These are phyloP conservation scores for Ambastaia sidthimunki DNA, from an alignment of 2,797 vertebrate genomes.

Conservation along the genomic window DNA sequence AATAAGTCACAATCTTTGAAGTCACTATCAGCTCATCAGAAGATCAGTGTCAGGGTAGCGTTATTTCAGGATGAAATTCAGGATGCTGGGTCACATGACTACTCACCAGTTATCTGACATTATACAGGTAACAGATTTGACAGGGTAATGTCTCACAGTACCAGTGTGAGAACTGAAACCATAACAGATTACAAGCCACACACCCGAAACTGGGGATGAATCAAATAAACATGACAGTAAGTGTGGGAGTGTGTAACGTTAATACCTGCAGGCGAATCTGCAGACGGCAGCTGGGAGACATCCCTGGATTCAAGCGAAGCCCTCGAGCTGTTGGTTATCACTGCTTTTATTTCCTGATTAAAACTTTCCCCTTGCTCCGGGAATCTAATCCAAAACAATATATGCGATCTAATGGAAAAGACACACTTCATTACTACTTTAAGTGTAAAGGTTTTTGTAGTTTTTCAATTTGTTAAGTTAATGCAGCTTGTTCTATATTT, in stretches of 20 bases:
- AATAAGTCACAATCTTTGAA: slow-evolving; percentile 58
- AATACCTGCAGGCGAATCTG: slow-evolving; percentile 67
- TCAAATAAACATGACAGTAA: slow-evolving; percentile 58
- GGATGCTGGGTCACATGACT: slow-evolving; percentile 26
- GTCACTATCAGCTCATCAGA: slow-evolving; percentile 61
- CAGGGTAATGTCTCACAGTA: slow-evolving; percentile 8
- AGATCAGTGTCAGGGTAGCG: not conserved
- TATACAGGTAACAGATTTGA: slow-evolving; percentile 24
- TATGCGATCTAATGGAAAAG: not conserved
- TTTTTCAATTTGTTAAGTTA: too few relatives aligned
- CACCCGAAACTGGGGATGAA: slow-evolving; percentile 58
- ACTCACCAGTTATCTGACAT: slow-evolving; percentile 15
- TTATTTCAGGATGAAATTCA: not conserved
- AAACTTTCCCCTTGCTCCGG: not conserved
- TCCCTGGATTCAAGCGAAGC: slow-evolving; percentile 57
- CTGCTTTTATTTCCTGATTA: slow-evolving; percentile 53
- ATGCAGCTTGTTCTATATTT: too few relatives aligned
- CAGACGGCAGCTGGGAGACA: slow-evolving; percentile 56
- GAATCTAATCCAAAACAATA: slow-evolving; percentile 5
- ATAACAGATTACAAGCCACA: slow-evolving; percentile 53
- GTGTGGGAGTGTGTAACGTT: slow-evolving; percentile 64
- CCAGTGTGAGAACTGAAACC: slow-evolving; percentile 54
- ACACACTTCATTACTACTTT: too few relatives aligned
- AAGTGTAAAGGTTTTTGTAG: too few relatives aligned
- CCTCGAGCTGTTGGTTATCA: slow-evolving; percentile 72